Evolutionary conservation across 2,888 invertebrate species (phyloP).

Genomic region (Entomobrya proxima): DNA sequence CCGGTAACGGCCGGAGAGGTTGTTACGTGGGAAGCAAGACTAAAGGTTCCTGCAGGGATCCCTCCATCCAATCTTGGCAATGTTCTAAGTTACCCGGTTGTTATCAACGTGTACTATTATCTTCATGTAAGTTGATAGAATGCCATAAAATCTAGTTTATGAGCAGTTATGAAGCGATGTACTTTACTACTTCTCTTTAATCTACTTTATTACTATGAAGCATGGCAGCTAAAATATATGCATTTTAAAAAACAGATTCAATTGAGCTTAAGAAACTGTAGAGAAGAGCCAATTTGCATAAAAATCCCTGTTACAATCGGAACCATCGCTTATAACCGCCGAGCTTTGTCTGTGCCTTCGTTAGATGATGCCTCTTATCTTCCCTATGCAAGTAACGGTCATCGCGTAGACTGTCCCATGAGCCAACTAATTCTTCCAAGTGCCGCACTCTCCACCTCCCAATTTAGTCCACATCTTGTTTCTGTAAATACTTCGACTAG

Average conservation of each 20-base stretch:
- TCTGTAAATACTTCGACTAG: slow-evolving; percentile 38
- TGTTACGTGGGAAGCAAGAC: slow-evolving; percentile 66
- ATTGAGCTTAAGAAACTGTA: slow-evolving; percentile 56
- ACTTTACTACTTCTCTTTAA: no score
- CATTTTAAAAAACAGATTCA: slow-evolving; percentile 50
- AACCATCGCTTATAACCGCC: slow-evolving; percentile 52
- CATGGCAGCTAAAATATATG: no score
- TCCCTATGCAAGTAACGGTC: slow-evolving; percentile 37
- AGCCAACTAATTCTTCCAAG: slow-evolving; percentile 62
- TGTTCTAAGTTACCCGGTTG: slow-evolving; percentile 63
- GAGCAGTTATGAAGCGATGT: no score
- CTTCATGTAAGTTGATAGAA: slow-evolving; percentile 65
- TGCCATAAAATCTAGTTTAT: no score
- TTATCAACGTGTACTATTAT: slow-evolving; percentile 64
- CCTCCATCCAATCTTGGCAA: slow-evolving; percentile 71
- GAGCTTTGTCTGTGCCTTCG: slow-evolving; percentile 44
- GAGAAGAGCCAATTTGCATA: slow-evolving; percentile 63
- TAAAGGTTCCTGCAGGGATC: slow-evolving; percentile 66
- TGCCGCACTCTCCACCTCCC: slow-evolving; percentile 51
- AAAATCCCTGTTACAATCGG: slow-evolving; percentile 68
- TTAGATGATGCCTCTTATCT: slow-evolving; percentile 24
- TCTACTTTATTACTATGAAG: no score
- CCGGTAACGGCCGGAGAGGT: slow-evolving; percentile 64
- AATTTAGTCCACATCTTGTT: slow-evolving; percentile 62
- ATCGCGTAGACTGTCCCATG: slow-evolving; percentile 59